A percentile compares a stretch with the other conserved stretches of the same genome.
phyloP scores from a whole-genome alignment of 2,113 vertebrate genomes.

The Nothocercus julius region DNA sequence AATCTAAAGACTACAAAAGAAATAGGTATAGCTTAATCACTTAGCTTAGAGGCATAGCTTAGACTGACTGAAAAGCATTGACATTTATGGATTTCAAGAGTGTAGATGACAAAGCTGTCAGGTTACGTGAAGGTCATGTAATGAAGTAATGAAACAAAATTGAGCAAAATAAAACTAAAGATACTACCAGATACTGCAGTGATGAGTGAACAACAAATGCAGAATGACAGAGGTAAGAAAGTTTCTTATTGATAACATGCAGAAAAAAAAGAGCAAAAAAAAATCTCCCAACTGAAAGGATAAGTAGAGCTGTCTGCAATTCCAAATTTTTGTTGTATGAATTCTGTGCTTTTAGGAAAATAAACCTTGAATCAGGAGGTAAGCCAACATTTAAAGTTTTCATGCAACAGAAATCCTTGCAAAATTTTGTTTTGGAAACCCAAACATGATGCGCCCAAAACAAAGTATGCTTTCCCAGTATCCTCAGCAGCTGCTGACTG shows the following conservation, averaged over 20 bases:
- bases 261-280: neutral
- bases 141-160: neutral
- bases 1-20: constrained; percentile 21
- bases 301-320: neutral
- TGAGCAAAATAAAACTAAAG: constrained; percentile 21
- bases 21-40: neutral
- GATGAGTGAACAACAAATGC: constrained; percentile 4
- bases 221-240: neutral
- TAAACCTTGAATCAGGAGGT: neutral
- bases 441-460: constrained; percentile 38
- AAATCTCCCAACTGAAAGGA: neutral
- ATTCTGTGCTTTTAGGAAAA: neutral
- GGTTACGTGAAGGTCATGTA: neutral
- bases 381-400: constrained; percentile 39
- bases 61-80: neutral
- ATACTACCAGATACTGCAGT: neutral
- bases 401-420: constrained; percentile 12
- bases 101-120: neutral
- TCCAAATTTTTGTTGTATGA: neutral
- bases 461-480: constrained; percentile 48
- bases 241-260: neutral
- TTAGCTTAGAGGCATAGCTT: neutral
- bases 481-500: constrained; percentile 27
- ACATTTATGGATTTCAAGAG: neutral
- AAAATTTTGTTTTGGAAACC: constrained; percentile 59